phyloP scores from a whole-genome alignment of 2,797 vertebrate species.

The Pyrocephalus nanus region DNA sequence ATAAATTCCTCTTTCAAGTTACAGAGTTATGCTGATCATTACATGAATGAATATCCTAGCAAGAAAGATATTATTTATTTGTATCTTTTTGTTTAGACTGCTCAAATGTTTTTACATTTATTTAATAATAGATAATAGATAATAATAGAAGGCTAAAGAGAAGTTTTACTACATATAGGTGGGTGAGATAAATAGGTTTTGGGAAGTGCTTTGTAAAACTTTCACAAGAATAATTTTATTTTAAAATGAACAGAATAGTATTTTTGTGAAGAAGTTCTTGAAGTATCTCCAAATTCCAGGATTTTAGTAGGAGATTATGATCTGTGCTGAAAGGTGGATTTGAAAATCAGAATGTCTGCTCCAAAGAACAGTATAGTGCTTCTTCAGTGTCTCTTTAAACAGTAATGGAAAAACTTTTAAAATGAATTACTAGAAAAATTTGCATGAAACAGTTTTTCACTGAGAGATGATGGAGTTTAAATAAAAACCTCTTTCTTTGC shows the following conservation, averaged over 20 bases:
- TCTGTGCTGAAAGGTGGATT: background rate
- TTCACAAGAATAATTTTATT: background rate
- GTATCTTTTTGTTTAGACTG: background rate
- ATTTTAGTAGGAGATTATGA: background rate
- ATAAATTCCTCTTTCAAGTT: background rate
- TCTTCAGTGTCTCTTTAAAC: background rate
- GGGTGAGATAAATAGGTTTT: background rate
- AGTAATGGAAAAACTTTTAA: background rate
- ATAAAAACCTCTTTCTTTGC: background rate
- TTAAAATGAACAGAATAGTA: background rate
- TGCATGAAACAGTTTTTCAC: background rate
- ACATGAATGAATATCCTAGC: background rate
- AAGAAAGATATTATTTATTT: background rate
- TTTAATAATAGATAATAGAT: background rate
- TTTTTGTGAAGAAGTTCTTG: background rate
- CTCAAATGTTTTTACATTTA: background rate
- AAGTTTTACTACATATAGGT: background rate
- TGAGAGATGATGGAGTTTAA: background rate
- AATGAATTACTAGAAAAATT: background rate
- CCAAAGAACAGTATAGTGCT: background rate
- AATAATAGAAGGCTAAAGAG: background rate
- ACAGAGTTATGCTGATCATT: background rate
- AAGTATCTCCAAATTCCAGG: background rate
- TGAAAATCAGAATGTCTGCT: background rate
- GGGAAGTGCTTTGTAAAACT: background rate